Conservation (phyloP, 2,797 vertebrate genomes). For the Crypturellus tataupa region DNA sequence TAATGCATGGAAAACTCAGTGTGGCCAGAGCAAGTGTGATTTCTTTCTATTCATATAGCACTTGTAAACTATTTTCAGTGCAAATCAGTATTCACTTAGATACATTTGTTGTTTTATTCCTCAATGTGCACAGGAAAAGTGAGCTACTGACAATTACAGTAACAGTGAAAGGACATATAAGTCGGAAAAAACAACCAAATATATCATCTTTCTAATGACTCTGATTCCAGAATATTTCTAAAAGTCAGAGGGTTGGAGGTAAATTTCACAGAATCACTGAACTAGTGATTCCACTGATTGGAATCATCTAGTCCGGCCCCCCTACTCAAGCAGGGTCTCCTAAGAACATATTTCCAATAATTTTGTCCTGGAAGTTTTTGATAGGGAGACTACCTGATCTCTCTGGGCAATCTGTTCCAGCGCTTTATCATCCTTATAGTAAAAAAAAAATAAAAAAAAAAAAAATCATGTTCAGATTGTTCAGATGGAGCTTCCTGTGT, state of each 20-base stretch:
- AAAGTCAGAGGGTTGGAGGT: not conserved
- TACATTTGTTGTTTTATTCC: not conserved
- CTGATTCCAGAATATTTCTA: not conserved
- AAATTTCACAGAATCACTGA: not conserved
- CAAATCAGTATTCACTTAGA: not conserved
- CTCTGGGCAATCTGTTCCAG: not conserved
- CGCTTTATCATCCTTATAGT: not conserved
- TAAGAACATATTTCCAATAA: not conserved
- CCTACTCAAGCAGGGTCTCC: not conserved
- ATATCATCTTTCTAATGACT: not conserved
- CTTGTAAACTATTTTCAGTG: not conserved
- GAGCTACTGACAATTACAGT: not conserved
- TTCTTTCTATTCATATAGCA: not conserved
- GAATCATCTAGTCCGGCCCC: not conserved
- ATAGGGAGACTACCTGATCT: not conserved
- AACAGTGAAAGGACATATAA: not conserved
- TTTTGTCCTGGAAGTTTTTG: too few species aligned
- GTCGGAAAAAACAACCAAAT: not conserved
- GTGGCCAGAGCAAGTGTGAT: not conserved
- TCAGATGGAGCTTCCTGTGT: too few species aligned
- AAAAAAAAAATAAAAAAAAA: too few species aligned
- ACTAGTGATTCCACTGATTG: not conserved
- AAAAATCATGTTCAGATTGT: too few species aligned
- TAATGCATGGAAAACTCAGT: not conserved
- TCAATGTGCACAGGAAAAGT: not conserved